These are phyloP conservation scores for Atta colombica DNA, from an alignment of 1,140 invertebrate species.

Conservation along the genomic window DNA sequence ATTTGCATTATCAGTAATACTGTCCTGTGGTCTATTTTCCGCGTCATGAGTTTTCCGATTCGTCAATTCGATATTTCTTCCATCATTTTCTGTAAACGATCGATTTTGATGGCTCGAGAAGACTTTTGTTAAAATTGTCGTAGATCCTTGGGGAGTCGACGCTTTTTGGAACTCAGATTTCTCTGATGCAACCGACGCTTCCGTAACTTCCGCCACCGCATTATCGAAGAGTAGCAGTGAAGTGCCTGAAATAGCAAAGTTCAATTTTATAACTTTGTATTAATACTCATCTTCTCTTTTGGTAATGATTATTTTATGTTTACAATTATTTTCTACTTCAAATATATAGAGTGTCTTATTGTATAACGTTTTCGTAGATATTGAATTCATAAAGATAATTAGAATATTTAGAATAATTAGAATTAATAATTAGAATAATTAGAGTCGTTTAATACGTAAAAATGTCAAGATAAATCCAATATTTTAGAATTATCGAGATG, in stretches of 20 bases:
- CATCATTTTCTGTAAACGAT: neutral
- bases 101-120: conserved; percentile 5
- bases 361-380: no score
- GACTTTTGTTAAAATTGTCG: conserved; percentile 34
- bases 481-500: no score
- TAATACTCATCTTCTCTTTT: neutral
- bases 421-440: no score
- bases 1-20: neutral
- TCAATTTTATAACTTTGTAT: neutral
- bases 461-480: no score
- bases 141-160: neutral
- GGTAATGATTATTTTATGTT: neutral
- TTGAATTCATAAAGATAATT: no score
- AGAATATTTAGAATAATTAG: no score
- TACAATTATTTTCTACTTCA: neutral
- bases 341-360: no score
- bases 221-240: conserved; percentile 74
- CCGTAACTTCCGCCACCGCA: conserved; percentile 58
- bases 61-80: neutral
- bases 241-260: conserved; percentile 69
- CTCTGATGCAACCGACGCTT: conserved; percentile 35
- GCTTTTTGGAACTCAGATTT: conserved; percentile 4
- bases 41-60: neutral
- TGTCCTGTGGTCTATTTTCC: neutral
- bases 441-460: no score